Percentiles rank a stretch among this genome's conserved stretches.
Evolutionary conservation across 2,113 vertebrate genomes (phyloP).

Genomic region (Epinephelus moara): DNA sequence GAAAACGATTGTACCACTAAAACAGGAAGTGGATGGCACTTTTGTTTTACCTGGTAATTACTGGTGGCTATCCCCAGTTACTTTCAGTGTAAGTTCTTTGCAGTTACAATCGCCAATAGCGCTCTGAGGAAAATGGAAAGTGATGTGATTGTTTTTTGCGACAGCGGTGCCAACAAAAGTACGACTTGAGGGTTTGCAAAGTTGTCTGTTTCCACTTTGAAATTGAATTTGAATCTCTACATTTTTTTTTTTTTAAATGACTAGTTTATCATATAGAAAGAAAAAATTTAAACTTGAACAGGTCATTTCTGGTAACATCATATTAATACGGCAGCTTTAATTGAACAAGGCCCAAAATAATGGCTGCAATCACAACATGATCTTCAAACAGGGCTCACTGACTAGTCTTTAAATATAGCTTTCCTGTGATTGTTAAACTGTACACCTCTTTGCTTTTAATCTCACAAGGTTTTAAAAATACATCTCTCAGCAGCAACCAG

Average conservation of each 20-base stretch:
- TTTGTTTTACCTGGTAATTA: too few relatives aligned
- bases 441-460: background rate
- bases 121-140: too few relatives aligned
- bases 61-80: too few relatives aligned
- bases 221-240: constrained; percentile 16
- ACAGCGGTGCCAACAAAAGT: too few relatives aligned
- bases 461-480: background rate
- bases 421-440: constrained; percentile 23
- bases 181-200: too few relatives aligned
- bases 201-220: too few relatives aligned
- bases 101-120: too few relatives aligned
- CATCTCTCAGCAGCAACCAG: background rate
- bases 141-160: too few relatives aligned
- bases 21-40: too few relatives aligned
- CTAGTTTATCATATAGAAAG: background rate
- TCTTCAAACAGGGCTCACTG: background rate
- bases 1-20: too few relatives aligned
- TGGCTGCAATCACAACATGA: background rate
- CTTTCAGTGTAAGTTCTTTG: too few relatives aligned
- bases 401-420: constrained; percentile 22
- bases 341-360: constrained; percentile 25
- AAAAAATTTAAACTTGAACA: background rate
- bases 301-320: background rate
- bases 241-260: background rate
- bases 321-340: constrained; percentile 13